These are phyloP conservation scores for Cataglyphis albicans DNA, from an alignment of 2,888 invertebrate species.

Conservation along the genomic window DNA sequence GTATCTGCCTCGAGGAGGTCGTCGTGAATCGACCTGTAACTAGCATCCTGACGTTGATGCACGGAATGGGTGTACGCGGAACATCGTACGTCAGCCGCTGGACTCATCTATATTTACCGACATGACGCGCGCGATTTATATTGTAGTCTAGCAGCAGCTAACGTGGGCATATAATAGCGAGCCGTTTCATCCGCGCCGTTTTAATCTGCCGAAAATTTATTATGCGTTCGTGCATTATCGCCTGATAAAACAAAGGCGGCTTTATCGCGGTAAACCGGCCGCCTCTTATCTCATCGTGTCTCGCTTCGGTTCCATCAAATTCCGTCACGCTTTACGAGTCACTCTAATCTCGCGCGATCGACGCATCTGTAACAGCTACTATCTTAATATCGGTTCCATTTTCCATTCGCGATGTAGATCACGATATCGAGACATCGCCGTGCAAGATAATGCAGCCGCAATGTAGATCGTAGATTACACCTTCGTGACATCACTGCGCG, in stretches of 20 bases:
- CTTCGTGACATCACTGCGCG: constrained; percentile 56
- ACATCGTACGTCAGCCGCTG: constrained; percentile 14
- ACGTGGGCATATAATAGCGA: constrained; percentile 37
- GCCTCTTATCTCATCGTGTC: constrained; percentile 28
- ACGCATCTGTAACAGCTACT: neutral
- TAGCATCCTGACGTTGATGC: constrained; percentile 50
- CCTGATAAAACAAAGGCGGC: constrained; percentile 46
- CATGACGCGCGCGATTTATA: constrained; percentile 42
- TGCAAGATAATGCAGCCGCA: constrained; percentile 52
- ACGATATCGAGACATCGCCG: constrained; percentile 53
- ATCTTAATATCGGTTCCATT: constrained; percentile 46
- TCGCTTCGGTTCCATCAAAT: constrained; percentile 30
- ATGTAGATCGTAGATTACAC: constrained; percentile 60
- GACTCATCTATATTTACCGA: constrained; percentile 46
- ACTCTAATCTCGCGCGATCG: constrained; percentile 47
- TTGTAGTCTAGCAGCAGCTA: constrained; percentile 11
- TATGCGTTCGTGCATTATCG: constrained; percentile 50
- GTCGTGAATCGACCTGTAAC: constrained; percentile 46
- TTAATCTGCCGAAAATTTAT: constrained; percentile 53
- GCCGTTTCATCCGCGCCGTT: constrained; percentile 39
- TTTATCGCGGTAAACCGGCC: constrained; percentile 18
- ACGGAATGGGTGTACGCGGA: constrained; percentile 20
- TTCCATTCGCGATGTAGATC: constrained; percentile 61
- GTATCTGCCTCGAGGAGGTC: constrained; percentile 15
- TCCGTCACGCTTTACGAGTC: constrained; percentile 40